These are phyloP conservation scores for Chrysolina americana DNA, from an alignment of 2,888 invertebrate genomes.

Conservation along the genomic window DNA sequence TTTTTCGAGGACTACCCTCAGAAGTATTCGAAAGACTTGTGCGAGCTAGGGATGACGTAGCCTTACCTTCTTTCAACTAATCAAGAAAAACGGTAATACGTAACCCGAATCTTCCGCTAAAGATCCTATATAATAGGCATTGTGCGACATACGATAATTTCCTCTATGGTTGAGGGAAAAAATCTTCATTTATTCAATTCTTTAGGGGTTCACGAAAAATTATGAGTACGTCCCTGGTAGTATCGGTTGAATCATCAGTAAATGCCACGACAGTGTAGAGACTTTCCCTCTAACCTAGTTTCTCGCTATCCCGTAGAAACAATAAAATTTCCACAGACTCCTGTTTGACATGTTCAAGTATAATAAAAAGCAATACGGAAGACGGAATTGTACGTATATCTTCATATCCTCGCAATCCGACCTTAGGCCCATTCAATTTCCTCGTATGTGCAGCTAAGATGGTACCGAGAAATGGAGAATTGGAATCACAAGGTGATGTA, in stretches of 20 bases:
- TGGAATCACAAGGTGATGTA: conserved; percentile 10
- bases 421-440: conserved; percentile 15
- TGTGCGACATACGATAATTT: too few species aligned
- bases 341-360: conserved; percentile 1
- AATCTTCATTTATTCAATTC: too few species aligned
- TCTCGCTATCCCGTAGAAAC: background rate
- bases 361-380: conserved; percentile 16
- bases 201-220: too few species aligned
- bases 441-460: conserved; percentile 12
- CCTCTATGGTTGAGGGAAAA: too few species aligned
- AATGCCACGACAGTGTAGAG: background rate
- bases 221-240: background rate
- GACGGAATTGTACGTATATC: conserved; percentile 5
- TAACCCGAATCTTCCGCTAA: too few species aligned
- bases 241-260: background rate
- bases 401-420: conserved; percentile 18
- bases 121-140: too few species aligned
- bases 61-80: too few species aligned
- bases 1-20: too few species aligned
- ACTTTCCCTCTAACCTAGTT: background rate
- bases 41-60: too few species aligned
- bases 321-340: background rate
- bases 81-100: too few species aligned
- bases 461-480: background rate
- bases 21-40: too few species aligned